Percentiles rank a stretch among this genome's conserved stretches.
These are phyloP conservation scores for Botia almorhae DNA, from an alignment of 2,797 vertebrate species.

Conservation along the genomic window DNA sequence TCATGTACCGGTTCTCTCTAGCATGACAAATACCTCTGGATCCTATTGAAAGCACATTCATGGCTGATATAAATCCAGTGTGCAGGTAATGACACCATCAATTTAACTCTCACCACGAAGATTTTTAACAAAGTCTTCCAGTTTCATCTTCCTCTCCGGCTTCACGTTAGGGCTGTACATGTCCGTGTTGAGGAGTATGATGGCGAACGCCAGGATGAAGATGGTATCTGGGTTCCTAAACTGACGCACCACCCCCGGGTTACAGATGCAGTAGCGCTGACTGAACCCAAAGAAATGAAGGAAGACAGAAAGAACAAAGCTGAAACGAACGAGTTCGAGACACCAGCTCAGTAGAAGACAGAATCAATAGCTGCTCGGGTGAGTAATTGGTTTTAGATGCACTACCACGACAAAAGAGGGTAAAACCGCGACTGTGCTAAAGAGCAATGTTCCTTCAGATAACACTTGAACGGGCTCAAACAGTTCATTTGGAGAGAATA, in stretches of 20 bases:
- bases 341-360: slow-evolving; percentile 1
- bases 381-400: slow-evolving; percentile 23
- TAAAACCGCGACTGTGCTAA: slow-evolving; percentile 12
- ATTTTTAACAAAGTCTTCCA: slow-evolving; percentile 98
- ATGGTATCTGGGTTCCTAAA: slow-evolving; percentile 98
- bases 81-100: not conserved
- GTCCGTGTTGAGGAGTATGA: slow-evolving; percentile 97
- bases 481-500: slow-evolving; percentile 20
- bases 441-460: slow-evolving; percentile 16
- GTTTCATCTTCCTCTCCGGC: slow-evolving; percentile 96
- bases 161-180: slow-evolving; percentile 99
- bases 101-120: slow-evolving; percentile 82
- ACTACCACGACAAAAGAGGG: not conserved
- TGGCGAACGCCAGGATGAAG: slow-evolving; percentile 96
- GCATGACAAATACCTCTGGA: slow-evolving; percentile 2
- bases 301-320: slow-evolving; percentile 15
- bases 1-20: not conserved
- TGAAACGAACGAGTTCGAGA: slow-evolving; percentile 15
- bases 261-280: slow-evolving; percentile 96
- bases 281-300: slow-evolving; percentile 66
- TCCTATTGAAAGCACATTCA: not conserved
- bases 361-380: slow-evolving; percentile 39
- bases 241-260: slow-evolving; percentile 93
- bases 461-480: slow-evolving; percentile 24
- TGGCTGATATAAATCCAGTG: not conserved